phyloP scores from a whole-genome alignment of 2,797 vertebrate species.

The Pogoniulus pusillus region DNA sequence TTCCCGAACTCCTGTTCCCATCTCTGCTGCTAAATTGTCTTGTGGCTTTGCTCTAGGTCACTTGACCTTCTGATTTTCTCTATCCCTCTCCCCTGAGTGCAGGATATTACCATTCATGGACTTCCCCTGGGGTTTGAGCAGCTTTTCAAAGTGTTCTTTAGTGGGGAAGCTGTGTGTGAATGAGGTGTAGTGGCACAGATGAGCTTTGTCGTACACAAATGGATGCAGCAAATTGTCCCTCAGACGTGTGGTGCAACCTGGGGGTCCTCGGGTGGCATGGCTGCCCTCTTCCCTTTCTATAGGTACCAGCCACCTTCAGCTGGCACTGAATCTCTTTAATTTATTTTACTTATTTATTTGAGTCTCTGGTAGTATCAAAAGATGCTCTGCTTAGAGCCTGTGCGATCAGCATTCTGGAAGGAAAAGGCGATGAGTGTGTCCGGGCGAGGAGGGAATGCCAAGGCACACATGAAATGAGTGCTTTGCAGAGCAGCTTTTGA shows the following conservation, averaged over 20 bases:
- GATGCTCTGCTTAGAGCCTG: neutral
- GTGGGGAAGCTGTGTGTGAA: neutral
- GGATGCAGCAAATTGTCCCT: neutral
- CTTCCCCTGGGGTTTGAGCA: neutral
- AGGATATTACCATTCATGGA: neutral
- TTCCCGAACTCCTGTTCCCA: neutral
- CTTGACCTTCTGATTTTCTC: neutral
- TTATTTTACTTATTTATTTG: neutral
- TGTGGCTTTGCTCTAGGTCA: neutral
- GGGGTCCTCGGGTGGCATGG: fast-evolving
- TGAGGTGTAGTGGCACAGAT: neutral
- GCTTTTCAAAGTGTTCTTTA: neutral
- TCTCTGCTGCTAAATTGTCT: fast-evolving
- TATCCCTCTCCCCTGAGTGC: neutral
- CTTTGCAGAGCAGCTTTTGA: slow-evolving; percentile 48
- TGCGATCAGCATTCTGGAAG: neutral
- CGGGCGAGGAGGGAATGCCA: neutral
- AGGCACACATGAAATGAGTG: neutral
- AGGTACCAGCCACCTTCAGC: neutral
- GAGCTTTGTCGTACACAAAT: fast-evolving
- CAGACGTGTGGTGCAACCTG: fast-evolving
- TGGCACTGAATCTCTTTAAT: neutral
- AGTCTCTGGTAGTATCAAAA: neutral
- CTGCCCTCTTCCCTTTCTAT: neutral
- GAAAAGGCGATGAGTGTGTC: neutral